Evolutionary conservation across 1,140 invertebrate genomes (phyloP).

Genomic region (Camponotus vicinus): DNA sequence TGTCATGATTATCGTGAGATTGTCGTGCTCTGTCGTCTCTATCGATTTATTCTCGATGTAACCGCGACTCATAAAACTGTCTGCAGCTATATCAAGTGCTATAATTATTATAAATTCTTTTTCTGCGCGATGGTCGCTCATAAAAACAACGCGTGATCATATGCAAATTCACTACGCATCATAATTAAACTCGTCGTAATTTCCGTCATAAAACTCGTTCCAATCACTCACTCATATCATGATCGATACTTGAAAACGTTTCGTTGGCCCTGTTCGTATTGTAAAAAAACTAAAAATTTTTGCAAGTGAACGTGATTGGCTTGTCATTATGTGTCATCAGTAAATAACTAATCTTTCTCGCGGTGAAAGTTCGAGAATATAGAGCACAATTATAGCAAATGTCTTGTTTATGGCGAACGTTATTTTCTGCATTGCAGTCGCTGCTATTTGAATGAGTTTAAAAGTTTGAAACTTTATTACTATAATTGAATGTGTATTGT

Average conservation of each 20-base stretch:
- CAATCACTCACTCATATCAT: constrained; percentile 17
- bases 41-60: constrained; percentile 5
- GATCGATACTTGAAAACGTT: background rate
- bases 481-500: background rate
- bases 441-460: constrained; percentile 5
- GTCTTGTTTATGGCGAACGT: constrained; percentile 30
- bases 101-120: constrained; percentile 4
- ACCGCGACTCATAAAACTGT: background rate
- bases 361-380: constrained; percentile 56
- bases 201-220: background rate
- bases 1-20: background rate
- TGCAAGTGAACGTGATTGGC: constrained; percentile 24
- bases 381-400: constrained; percentile 56
- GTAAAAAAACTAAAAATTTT: background rate
- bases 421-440: constrained; percentile 42
- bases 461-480: background rate
- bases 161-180: constrained; percentile 4
- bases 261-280: background rate
- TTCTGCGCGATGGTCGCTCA: background rate
- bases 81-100: background rate
- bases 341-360: constrained; percentile 44
- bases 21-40: constrained; percentile 11
- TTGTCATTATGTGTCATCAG: constrained; percentile 47
- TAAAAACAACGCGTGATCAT: constrained; percentile 41
- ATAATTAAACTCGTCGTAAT: constrained; percentile 13